Evolutionary conservation across 2,888 invertebrate species (phyloP).

Genomic region (Allygus modestus): DNA sequence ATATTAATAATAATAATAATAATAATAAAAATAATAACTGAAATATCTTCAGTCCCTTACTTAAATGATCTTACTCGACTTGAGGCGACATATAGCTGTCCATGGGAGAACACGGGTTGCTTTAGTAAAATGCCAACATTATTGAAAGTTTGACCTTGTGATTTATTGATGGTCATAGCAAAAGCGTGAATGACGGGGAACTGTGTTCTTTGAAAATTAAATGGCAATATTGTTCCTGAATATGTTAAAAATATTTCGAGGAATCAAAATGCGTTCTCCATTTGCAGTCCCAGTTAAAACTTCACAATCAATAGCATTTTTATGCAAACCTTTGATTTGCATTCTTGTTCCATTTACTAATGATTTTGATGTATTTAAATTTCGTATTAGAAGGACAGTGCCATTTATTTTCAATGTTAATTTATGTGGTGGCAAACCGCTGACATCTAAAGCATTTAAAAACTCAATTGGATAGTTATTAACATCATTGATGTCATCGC

Average conservation of each 20-base stretch:
- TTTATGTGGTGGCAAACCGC: slow-evolving; percentile 46
- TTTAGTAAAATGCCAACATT: slow-evolving; percentile 10
- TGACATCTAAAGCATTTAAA: slow-evolving; percentile 16
- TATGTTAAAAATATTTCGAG: slow-evolving; percentile 38
- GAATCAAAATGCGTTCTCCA: slow-evolving; percentile 28
- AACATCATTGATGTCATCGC: slow-evolving; percentile 8
- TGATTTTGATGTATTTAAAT: slow-evolving; percentile 43
- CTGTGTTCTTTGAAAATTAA: slow-evolving; percentile 18
- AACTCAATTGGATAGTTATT: slow-evolving; percentile 8
- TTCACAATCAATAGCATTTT: slow-evolving; percentile 32
- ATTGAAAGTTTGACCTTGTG: slow-evolving; percentile 24
- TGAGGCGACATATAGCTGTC: slow-evolving; percentile 1
- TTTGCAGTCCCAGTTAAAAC: slow-evolving; percentile 3
- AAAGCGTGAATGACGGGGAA: neutral
- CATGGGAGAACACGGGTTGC: neutral
- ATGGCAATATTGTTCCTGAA: slow-evolving; percentile 44
- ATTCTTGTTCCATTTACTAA: slow-evolving; percentile 38
- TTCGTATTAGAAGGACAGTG: neutral
- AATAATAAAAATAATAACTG: too few species aligned
- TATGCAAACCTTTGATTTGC: neutral
- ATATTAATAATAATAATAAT: too few species aligned
- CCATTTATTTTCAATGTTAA: slow-evolving; percentile 36
- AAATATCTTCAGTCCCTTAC: neutral
- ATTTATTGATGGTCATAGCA: slow-evolving; percentile 14
- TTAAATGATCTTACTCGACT: neutral